phyloP scores from a whole-genome alignment of 2,113 vertebrate genomes.

The Lontra canadensis region DNA sequence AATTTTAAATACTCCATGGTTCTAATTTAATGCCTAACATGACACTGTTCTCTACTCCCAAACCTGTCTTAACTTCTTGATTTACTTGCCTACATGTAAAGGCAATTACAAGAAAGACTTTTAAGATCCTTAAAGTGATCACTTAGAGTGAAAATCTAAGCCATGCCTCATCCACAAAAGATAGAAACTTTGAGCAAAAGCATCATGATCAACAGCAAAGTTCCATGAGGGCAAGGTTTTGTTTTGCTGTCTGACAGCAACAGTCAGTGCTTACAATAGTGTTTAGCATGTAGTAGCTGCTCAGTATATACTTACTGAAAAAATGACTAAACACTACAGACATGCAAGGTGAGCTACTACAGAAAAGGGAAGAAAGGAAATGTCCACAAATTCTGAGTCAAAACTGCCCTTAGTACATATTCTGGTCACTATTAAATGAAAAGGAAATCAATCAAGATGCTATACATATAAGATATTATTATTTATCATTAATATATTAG shows the following conservation, averaged over 20 bases:
- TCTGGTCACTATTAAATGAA: neutral
- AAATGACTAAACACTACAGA: neutral
- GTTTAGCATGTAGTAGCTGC: neutral
- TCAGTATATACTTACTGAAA: neutral
- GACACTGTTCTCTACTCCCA: neutral
- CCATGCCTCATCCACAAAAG: neutral
- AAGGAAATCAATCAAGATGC: neutral
- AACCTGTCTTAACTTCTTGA: constrained; percentile 46
- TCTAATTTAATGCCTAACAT: constrained; percentile 48
- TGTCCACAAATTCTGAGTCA: neutral
- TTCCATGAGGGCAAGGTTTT: neutral
- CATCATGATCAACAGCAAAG: neutral
- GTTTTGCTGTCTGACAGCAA: neutral
- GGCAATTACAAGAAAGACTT: constrained; percentile 33
- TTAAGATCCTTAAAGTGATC: constrained; percentile 12
- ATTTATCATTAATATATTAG: neutral
- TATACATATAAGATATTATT: neutral
- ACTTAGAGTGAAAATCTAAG: neutral
- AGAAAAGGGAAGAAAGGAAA: neutral
- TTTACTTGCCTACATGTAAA: constrained; percentile 39
- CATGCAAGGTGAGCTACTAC: neutral
- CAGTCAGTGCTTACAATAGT: neutral
- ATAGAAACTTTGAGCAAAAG: neutral
- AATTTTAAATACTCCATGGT: constrained; percentile 13
- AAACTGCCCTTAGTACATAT: neutral